Percentiles rank a stretch among this genome's conserved stretches.
phyloP scores from a whole-genome alignment of 2,888 invertebrate species.

The Watsonalla cultraria region DNA sequence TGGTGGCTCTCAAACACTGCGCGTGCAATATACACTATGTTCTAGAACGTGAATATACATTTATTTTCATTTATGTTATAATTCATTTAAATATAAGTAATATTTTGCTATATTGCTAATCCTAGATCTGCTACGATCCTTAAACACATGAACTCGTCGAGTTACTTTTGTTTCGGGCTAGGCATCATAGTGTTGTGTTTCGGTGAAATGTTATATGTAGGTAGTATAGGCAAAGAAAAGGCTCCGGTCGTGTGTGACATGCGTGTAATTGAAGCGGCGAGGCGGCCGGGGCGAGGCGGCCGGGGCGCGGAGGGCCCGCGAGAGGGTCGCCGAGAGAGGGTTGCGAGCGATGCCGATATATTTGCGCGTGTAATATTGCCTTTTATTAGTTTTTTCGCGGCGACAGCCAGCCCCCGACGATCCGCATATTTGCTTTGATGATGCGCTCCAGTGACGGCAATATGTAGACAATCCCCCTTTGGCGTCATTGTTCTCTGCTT shows the following conservation, averaged over 20 bases:
- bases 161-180: no score
- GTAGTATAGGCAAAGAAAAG: no score
- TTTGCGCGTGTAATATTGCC: constrained; percentile 56
- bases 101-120: no score
- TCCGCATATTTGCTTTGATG: constrained; percentile 55
- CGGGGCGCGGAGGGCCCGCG: constrained; percentile 16
- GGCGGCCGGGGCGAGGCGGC: constrained; percentile 3
- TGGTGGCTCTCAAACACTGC: constrained; percentile 2
- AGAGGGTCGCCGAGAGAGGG: constrained; percentile 5
- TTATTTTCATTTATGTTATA: no score
- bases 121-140: no score
- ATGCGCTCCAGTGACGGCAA: constrained; percentile 7
- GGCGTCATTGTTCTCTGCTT: constrained; percentile 15
- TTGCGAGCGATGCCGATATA: constrained; percentile 32
- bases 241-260: no score
- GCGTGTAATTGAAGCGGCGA: background rate
- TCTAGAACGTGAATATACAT: background rate
- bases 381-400: constrained; percentile 75
- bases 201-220: no score
- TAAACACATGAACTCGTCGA: no score
- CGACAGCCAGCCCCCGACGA: constrained; percentile 43
- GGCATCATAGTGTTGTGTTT: no score
- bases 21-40: background rate
- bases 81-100: no score
- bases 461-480: constrained; percentile 6